Evolutionary conservation across 2,797 vertebrate species (phyloP).

Genomic region (Acrocephalus scirpaceus): DNA sequence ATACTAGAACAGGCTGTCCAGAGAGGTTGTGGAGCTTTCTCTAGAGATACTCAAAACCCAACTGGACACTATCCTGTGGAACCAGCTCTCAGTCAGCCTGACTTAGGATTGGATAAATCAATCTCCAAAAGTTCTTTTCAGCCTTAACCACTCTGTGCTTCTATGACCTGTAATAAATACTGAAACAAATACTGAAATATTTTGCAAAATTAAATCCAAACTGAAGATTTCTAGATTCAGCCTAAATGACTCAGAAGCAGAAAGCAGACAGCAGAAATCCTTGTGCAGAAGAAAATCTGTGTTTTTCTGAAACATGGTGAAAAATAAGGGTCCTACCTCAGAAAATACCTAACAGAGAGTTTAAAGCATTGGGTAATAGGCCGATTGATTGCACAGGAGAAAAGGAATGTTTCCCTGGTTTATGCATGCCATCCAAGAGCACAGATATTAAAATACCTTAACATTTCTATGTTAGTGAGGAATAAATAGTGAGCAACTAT

Average conservation of each 20-base stretch:
- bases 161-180: not conserved
- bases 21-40: not conserved
- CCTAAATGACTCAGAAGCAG: not conserved
- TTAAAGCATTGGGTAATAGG: not conserved
- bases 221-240: not conserved
- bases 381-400: constrained; percentile 42
- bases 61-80: fast-evolving
- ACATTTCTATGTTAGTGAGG: constrained; percentile 41
- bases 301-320: not conserved
- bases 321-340: not conserved
- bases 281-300: not conserved
- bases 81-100: too few species aligned
- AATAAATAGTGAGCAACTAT: constrained; percentile 71
- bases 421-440: constrained; percentile 43
- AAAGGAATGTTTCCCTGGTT: constrained; percentile 55
- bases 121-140: not conserved
- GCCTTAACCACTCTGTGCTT: not conserved
- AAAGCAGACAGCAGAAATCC: not conserved
- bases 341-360: not conserved
- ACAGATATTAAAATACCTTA: constrained; percentile 59
- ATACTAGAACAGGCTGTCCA: not conserved
- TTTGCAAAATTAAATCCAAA: not conserved
- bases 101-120: not conserved
- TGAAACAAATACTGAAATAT: not conserved
- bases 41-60: not conserved